Conservation (phyloP, 2,888 invertebrate genomes). For the Phyllotreta striolata region DNA sequence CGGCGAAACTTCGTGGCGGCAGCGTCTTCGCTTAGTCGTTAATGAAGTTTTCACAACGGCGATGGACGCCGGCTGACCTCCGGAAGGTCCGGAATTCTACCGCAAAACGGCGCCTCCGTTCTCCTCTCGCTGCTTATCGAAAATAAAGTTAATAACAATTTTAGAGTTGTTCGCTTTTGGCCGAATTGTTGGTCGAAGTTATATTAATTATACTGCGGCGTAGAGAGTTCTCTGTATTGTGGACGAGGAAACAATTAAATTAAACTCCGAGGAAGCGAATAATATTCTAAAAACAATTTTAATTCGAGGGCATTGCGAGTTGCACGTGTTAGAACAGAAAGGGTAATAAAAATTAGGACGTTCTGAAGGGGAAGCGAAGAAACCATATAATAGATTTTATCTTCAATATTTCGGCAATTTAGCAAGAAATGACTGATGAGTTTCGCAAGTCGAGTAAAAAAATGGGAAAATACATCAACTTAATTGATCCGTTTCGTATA, state of each 20-base stretch:
- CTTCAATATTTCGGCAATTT: slow-evolving; percentile 30
- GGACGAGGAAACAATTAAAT: too few relatives aligned
- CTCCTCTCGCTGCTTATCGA: neutral
- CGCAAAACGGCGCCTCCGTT: slow-evolving; percentile 42
- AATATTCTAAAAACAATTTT: too few relatives aligned
- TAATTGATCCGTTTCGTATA: slow-evolving; percentile 26
- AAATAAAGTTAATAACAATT: slow-evolving; percentile 20
- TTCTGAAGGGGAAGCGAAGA: slow-evolving; percentile 23
- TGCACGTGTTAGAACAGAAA: slow-evolving; percentile 29
- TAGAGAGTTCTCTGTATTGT: too few relatives aligned
- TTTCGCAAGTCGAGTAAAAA: slow-evolving; percentile 24
- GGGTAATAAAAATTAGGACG: slow-evolving; percentile 35
- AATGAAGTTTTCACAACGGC: slow-evolving; percentile 52
- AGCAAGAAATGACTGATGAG: slow-evolving; percentile 32
- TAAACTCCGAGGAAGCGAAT: too few relatives aligned
- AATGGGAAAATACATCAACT: slow-evolving; percentile 25
- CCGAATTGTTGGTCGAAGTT: too few relatives aligned
- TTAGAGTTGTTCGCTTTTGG: slow-evolving; percentile 19
- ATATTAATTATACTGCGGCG: too few relatives aligned
- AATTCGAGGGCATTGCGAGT: neutral
- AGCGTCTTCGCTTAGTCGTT: slow-evolving; percentile 52
- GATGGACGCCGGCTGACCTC: slow-evolving; percentile 49
- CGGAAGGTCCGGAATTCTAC: slow-evolving; percentile 49
- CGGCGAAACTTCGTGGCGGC: slow-evolving; percentile 48
- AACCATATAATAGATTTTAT: slow-evolving; percentile 33